These are phyloP conservation scores for Sclerurus mexicanus DNA, from an alignment of 2,113 vertebrate species.

Conservation along the genomic window DNA sequence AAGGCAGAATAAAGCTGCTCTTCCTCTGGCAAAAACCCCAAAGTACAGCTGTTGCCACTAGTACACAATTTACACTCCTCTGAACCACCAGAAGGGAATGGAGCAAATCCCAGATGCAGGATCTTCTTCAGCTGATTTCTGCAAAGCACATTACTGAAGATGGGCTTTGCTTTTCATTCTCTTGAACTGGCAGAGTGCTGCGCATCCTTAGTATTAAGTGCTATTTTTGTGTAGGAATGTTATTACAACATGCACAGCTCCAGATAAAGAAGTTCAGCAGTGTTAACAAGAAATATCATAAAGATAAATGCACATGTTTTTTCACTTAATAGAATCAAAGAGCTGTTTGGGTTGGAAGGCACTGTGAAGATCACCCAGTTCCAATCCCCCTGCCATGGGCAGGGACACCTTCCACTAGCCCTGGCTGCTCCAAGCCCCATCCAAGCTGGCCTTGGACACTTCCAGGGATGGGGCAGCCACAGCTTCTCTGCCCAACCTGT, in stretches of 20 bases:
- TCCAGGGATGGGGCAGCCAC: neutral
- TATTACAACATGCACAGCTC: neutral
- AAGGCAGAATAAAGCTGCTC: neutral
- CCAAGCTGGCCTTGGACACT: neutral
- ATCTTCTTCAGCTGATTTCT: neutral
- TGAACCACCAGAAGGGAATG: neutral
- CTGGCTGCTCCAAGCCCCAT: accelerated
- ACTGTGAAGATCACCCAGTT: neutral
- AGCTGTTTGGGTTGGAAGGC: neutral
- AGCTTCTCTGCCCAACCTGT: neutral
- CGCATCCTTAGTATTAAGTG: neutral
- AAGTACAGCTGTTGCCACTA: constrained; percentile 7
- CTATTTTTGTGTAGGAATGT: neutral
- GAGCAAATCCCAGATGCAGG: neutral
- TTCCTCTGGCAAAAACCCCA: constrained; percentile 10
- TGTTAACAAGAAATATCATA: neutral
- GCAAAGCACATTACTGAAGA: neutral
- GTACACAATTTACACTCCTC: neutral
- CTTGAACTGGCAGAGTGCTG: neutral
- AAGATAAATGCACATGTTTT: neutral
- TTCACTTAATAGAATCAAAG: neutral
- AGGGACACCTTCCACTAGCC: neutral
- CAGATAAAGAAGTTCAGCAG: neutral
- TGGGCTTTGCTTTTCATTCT: neutral
- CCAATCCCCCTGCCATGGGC: neutral